Base-by-base conservation (phyloP, 2,888 invertebrate species). In the Cyclophora punctaria region DNA sequence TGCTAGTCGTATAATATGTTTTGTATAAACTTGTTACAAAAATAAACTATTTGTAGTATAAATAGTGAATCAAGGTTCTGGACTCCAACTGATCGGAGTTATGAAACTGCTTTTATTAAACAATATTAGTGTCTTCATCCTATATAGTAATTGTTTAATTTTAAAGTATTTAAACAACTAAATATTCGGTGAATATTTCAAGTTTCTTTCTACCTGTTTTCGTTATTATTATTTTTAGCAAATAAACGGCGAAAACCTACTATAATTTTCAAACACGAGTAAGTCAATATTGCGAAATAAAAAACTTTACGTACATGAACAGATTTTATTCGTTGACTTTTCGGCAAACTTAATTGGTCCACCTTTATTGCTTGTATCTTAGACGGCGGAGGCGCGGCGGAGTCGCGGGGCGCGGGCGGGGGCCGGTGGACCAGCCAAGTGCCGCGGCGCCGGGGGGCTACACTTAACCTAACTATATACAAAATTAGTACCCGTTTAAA, bases 281-380 rank as follows among this genome's bases (percentile, higher is more conserved):
- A 3, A 2, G 33, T 20, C 42, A 45, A 44, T 48, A n/a, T n/a
- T 7, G n/a, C n/a, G 41, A 7, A 73, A 68, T 70, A 48, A 71
- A 80, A 78, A 71, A 41, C 48, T 46, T 6, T 33, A 80, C 4
- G 6, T 44, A 80, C 80, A 83, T 83, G 80, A 84, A 84, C 83
- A 81, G 74, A 80, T 83, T 82, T 82, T 85, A 82, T 86, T 87
- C 85, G 86, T 86, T 87, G 86, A 84, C 76, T 78, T 74, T 69
- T 78, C 77, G 85, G 86, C 85, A 83, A 83, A 84, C 83, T 83
- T 79, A 74, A 78, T 78, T 80, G 83, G 83, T 83, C 83, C 84
- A 83, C 83, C 83, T 77, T 82, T 83, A 83, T 83, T 83, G 83
- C 83, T 83, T 82, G 71, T 77, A 76, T 74, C 78, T 75, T 20